phyloP scores from a whole-genome alignment of 2,888 invertebrate species.

The Hyppa rectilinea region DNA sequence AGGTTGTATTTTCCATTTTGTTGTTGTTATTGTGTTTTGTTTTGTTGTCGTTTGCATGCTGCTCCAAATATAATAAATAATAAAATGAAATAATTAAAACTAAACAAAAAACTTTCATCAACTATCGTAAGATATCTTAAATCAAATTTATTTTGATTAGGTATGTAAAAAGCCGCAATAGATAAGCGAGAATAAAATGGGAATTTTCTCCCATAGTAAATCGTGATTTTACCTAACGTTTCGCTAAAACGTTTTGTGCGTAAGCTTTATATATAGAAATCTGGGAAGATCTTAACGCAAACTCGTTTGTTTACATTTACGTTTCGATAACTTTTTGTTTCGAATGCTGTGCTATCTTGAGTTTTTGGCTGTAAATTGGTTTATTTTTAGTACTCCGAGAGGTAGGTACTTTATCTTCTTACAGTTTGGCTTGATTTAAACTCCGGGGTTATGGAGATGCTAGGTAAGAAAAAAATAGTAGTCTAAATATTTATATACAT shows the following conservation, averaged over 20 bases:
- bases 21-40: too few relatives aligned
- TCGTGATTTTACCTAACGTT: slow-evolving; percentile 26
- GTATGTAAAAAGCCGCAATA: not conserved
- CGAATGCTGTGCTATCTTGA: slow-evolving; percentile 36
- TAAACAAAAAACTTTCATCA: too few relatives aligned
- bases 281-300: slow-evolving; percentile 57
- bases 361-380: slow-evolving; percentile 45
- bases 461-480: too few relatives aligned
- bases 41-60: too few relatives aligned
- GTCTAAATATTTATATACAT: too few relatives aligned
- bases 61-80: too few relatives aligned
- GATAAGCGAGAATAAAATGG: slow-evolving; percentile 2
- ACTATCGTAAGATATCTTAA: too few relatives aligned
- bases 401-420: not conserved
- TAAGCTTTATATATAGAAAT: slow-evolving; percentile 71
- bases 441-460: too few relatives aligned
- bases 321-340: slow-evolving; percentile 50
- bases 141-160: not conserved
- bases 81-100: too few relatives aligned
- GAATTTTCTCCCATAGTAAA: slow-evolving; percentile 33
- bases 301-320: slow-evolving; percentile 57
- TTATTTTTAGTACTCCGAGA: slow-evolving; percentile 27
- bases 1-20: too few relatives aligned
- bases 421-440: not conserved
- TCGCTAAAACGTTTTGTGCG: slow-evolving; percentile 46